These are phyloP conservation scores for Spinibarbus caldwelli DNA, from an alignment of 2,797 vertebrate genomes.

Conservation along the genomic window DNA sequence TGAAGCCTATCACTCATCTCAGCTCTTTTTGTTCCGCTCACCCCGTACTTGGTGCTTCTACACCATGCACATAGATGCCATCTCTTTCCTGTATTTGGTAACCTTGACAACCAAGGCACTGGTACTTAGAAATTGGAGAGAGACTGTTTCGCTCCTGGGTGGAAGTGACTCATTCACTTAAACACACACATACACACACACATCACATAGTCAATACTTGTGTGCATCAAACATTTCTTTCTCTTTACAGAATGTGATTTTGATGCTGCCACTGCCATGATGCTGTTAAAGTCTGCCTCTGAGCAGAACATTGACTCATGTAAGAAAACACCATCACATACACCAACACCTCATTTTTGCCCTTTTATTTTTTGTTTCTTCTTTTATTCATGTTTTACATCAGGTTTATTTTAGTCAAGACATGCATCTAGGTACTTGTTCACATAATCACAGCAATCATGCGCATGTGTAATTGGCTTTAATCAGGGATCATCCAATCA, in stretches of 20 bases:
- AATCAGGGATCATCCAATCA: not conserved
- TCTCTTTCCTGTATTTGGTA: conserved; percentile 72
- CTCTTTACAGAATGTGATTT: conserved; percentile 97
- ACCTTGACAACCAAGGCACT: conserved; percentile 83
- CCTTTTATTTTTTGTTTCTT: conserved; percentile 9
- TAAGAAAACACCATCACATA: conserved; percentile 79
- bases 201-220: conserved; percentile 53
- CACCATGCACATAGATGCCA: conserved; percentile 48
- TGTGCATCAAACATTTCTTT: conserved; percentile 83
- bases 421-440: conserved; percentile 15
- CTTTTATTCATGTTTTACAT: conserved; percentile 44
- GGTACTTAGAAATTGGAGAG: conserved; percentile 69
- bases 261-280: conserved; percentile 99
- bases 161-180: conserved; percentile 70
- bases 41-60: conserved; percentile 41
- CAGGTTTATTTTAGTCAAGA: conserved; percentile 39
- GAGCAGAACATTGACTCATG: conserved; percentile 95
- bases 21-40: conserved; percentile 55
- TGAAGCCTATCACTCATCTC: conserved; percentile 56
- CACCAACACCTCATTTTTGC: conserved; percentile 47
- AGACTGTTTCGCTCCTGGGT: conserved; percentile 55
- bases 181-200: conserved; percentile 51
- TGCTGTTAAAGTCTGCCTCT: conserved; percentile 99
- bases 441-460: not conserved
- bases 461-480: not conserved